These are phyloP conservation scores for Cyprinus carpio DNA, from an alignment of 2,113 vertebrate genomes.

Conservation along the genomic window DNA sequence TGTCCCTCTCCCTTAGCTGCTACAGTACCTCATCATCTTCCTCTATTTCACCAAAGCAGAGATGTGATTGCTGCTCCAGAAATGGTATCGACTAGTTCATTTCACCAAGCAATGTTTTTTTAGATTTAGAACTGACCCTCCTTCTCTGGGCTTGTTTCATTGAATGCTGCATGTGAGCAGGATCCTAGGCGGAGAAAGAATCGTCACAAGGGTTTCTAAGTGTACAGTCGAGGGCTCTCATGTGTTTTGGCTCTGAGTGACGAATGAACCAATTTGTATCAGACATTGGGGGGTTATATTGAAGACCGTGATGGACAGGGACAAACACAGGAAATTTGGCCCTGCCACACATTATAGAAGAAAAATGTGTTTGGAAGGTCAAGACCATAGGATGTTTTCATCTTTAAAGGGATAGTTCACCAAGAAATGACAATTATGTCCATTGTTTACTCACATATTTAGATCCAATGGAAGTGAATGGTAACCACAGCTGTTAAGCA, in stretches of 20 bases:
- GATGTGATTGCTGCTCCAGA: constrained; percentile 30
- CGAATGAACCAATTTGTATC: constrained; percentile 20
- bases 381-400: background rate
- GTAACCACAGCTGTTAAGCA: background rate
- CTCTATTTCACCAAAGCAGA: constrained; percentile 35
- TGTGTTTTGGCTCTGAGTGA: background rate
- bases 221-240: background rate
- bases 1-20: background rate
- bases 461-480: background rate
- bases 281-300: constrained; percentile 15
- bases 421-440: background rate
- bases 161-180: background rate
- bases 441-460: background rate
- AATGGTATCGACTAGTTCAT: constrained; percentile 9
- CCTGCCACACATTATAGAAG: background rate
- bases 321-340: constrained; percentile 16
- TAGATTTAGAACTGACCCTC: constrained; percentile 11
- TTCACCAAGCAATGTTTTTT: constrained; percentile 13
- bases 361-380: background rate
- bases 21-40: constrained; percentile 25
- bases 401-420: background rate
- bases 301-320: background rate
- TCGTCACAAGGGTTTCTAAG: background rate
- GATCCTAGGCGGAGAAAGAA: background rate
- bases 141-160: constrained; percentile 8